Evolutionary conservation across 2,888 invertebrate species (phyloP).

Genomic region (Axea sp.): DNA sequence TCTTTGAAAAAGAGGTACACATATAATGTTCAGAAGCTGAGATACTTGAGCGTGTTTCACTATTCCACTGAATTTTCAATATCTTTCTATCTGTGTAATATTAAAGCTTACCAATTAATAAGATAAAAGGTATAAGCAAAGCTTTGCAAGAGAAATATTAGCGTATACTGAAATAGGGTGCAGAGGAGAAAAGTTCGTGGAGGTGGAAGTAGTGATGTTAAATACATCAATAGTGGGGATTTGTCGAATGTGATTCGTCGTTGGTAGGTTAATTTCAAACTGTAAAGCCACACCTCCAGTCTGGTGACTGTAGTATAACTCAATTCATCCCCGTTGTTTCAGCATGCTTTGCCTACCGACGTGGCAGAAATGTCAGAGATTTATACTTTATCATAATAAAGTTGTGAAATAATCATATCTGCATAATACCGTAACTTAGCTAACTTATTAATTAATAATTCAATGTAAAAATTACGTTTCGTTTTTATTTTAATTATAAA

Average conservation of each 20-base stretch:
- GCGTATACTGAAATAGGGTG: conserved; percentile 37
- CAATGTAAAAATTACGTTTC: too few relatives aligned
- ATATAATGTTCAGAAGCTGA: too few relatives aligned
- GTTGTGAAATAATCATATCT: conserved; percentile 49
- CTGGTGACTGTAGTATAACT: conserved; percentile 66
- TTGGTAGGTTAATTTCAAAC: conserved; percentile 73
- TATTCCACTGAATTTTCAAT: conserved; percentile 45
- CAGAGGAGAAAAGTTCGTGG: conserved; percentile 52
- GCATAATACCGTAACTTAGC: too few relatives aligned
- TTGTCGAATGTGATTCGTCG: conserved; percentile 74
- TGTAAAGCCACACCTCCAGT: conserved; percentile 72
- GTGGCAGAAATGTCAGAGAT: conserved; percentile 50
- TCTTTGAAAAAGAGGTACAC: too few relatives aligned
- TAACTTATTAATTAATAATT: too few relatives aligned
- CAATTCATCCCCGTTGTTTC: conserved; percentile 71
- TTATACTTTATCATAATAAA: conserved; percentile 56
- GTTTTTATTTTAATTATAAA: too few relatives aligned
- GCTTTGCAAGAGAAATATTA: conserved; percentile 58
- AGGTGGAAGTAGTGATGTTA: conserved; percentile 65
- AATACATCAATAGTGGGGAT: conserved; percentile 68
- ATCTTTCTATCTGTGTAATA: conserved; percentile 73
- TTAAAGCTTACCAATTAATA: conserved; percentile 76
- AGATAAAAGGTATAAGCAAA: conserved; percentile 64
- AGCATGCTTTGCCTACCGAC: conserved; percentile 47
- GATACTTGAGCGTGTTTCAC: conserved; percentile 44